Percentiles rank a stretch among this genome's conserved stretches.
These are phyloP conservation scores for Glyphotaelius pellucidus DNA, from an alignment of 2,888 invertebrate species.

Conservation along the genomic window DNA sequence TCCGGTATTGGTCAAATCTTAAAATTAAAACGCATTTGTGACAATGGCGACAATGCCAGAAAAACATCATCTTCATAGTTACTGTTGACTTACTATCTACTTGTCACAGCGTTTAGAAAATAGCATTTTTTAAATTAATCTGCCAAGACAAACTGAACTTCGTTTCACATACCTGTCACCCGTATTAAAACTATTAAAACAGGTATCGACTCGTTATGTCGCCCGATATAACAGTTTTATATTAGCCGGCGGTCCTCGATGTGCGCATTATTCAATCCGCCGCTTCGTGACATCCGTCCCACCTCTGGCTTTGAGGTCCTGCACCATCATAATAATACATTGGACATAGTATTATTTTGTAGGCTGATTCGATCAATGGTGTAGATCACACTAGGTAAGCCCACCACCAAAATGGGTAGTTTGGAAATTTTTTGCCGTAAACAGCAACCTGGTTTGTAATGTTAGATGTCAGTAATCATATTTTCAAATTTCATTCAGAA, in stretches of 20 bases:
- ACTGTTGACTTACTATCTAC: no score
- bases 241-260: conserved; percentile 8
- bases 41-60: no score
- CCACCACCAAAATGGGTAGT: background rate
- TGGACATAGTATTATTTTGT: background rate
- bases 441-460: background rate
- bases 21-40: no score
- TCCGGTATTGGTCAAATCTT: no score
- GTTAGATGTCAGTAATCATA: background rate
- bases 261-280: conserved; percentile 32
- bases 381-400: background rate
- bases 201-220: conserved; percentile 45
- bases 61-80: no score
- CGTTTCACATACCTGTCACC: conserved; percentile 46
- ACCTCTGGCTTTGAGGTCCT: background rate
- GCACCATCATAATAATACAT: background rate
- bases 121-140: background rate
- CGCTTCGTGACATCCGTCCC: conserved; percentile 47
- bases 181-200: conserved; percentile 49
- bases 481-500: no score
- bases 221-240: conserved; percentile 35
- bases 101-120: no score
- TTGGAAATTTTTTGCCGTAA: background rate
- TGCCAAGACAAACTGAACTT: background rate
- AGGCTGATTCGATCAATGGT: background rate